phyloP scores from a whole-genome alignment of 2,888 invertebrate species.

The Synergus japonicus region DNA sequence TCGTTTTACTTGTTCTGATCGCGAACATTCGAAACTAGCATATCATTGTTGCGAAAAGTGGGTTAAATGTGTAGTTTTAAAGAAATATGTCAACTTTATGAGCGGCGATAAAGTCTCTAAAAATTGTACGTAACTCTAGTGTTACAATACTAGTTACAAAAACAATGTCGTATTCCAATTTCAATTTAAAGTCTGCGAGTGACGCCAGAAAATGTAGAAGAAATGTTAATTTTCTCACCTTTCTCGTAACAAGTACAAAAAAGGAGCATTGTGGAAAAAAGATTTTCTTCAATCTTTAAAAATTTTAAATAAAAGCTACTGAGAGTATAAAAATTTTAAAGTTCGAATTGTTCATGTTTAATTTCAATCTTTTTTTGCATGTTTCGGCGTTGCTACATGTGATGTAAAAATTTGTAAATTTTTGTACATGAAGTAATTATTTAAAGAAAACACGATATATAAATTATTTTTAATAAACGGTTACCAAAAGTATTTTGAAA shows the following conservation, averaged over 20 bases:
- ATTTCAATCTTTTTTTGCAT: slow-evolving; percentile 5
- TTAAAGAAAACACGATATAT: background rate
- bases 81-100: slow-evolving; percentile 22
- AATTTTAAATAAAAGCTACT: slow-evolving; percentile 21
- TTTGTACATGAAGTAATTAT: slow-evolving; percentile 9
- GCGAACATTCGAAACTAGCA: slow-evolving; percentile 17
- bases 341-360: background rate
- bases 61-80: slow-evolving; percentile 32
- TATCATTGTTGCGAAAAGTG: slow-evolving; percentile 36
- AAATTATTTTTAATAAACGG: slow-evolving; percentile 12
- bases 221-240: slow-evolving; percentile 16
- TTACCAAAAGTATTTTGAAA: slow-evolving; percentile 3
- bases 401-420: background rate
- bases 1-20: slow-evolving; percentile 27
- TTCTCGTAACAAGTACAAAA: slow-evolving; percentile 18
- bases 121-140: slow-evolving; percentile 8
- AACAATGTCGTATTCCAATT: slow-evolving; percentile 28
- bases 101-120: background rate
- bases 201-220: slow-evolving; percentile 27
- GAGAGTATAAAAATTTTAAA: slow-evolving; percentile 10
- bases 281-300: background rate
- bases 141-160: background rate
- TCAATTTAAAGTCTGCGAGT: slow-evolving; percentile 26
- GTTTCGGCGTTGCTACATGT: background rate
- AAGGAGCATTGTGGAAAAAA: background rate